Conservation (phyloP, 2,797 vertebrate species). For the Hydrophis major region DNA sequence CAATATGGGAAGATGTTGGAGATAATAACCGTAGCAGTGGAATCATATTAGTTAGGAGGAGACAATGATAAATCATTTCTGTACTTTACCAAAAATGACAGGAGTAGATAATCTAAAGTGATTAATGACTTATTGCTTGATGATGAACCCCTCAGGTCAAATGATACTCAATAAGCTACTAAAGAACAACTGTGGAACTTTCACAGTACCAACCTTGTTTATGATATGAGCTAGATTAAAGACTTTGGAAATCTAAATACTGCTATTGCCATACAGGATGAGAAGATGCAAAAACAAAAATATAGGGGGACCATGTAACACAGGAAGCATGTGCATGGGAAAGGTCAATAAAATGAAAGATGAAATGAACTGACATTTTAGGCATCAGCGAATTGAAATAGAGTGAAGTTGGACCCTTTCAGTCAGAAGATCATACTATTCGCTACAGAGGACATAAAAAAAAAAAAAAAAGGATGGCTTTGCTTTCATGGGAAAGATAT, state of each 20-base stretch:
- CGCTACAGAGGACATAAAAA: background rate
- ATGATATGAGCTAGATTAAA: background rate
- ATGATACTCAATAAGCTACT: background rate
- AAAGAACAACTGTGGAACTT: background rate
- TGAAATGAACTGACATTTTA: background rate
- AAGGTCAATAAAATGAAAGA: background rate
- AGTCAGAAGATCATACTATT: background rate
- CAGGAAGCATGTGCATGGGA: background rate
- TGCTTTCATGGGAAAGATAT: background rate
- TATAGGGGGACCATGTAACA: background rate
- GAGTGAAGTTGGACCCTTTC: background rate
- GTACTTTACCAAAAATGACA: background rate
- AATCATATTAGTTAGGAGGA: background rate
- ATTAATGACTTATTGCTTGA: background rate
- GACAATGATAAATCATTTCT: background rate
- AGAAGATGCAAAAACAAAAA: background rate
- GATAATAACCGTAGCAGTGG: background rate
- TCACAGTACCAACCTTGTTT: background rate
- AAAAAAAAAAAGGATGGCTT: background rate
- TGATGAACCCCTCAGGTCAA: background rate
- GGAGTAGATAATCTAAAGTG: background rate
- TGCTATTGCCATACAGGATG: background rate
- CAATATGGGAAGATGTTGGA: background rate
- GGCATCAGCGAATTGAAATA: background rate
- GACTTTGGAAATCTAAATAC: background rate